phyloP scores from a whole-genome alignment of 1,140 invertebrate genomes.

The Berghia stephanieae region DNA sequence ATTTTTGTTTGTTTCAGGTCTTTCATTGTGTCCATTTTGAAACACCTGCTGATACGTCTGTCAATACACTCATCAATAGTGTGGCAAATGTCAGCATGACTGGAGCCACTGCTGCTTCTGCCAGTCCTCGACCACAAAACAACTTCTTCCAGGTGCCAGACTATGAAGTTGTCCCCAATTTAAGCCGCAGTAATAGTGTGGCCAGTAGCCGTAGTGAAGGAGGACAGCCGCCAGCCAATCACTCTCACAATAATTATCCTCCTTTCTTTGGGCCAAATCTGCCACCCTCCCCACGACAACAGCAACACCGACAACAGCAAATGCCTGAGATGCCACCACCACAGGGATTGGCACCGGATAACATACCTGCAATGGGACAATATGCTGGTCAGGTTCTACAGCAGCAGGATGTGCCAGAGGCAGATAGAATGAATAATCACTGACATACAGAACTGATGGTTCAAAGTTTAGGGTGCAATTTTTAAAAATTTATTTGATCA shows the following conservation, averaged over 20 bases:
- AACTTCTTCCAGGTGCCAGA: neutral
- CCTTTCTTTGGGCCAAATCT: constrained; percentile 8
- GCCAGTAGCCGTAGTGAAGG: constrained; percentile 7
- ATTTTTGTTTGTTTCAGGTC: constrained; percentile 75
- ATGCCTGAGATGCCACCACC: constrained; percentile 25
- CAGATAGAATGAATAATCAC: constrained; percentile 43
- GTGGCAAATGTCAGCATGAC: constrained; percentile 18
- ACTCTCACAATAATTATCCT: neutral
- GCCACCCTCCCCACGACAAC: constrained; percentile 22
- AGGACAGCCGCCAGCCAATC: neutral
- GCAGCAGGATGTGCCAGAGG: constrained; percentile 50
- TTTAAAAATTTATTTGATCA: too few species aligned
- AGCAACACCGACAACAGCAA: constrained; percentile 22
- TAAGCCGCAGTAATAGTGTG: constrained; percentile 22
- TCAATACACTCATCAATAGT: constrained; percentile 26
- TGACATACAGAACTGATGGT: neutral
- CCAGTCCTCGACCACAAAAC: neutral
- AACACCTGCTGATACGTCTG: constrained; percentile 74
- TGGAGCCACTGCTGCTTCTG: neutral
- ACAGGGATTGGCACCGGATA: constrained; percentile 30
- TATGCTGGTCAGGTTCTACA: constrained; percentile 43
- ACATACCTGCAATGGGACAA: constrained; percentile 29
- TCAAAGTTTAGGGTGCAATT: neutral
- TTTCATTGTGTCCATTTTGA: constrained; percentile 99
- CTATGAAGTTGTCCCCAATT: neutral